Percentiles rank a stretch among this genome's conserved stretches.
These are phyloP conservation scores for Pseudococcus longispinus DNA, from an alignment of 2,888 invertebrate genomes.

Conservation along the genomic window DNA sequence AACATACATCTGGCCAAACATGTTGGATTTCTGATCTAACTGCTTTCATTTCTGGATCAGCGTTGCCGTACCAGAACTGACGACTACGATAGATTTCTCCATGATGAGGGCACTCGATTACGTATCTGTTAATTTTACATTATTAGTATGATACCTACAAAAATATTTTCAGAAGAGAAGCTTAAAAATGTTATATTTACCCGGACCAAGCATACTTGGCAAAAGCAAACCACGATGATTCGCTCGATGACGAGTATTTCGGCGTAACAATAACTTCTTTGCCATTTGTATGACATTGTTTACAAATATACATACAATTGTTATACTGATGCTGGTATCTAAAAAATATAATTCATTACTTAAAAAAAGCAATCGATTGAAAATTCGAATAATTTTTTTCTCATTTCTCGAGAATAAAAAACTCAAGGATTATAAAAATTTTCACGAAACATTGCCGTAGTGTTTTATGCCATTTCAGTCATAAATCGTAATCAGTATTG, in stretches of 20 bases:
- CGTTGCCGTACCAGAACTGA: constrained; percentile 83
- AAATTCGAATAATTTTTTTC: background rate
- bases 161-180: background rate
- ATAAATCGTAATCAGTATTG: background rate
- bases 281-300: constrained; percentile 70
- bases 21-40: constrained; percentile 73
- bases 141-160: background rate
- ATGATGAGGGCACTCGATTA: constrained; percentile 78
- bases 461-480: background rate
- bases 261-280: constrained; percentile 70
- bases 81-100: constrained; percentile 76
- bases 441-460: background rate
- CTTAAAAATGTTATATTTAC: constrained; percentile 62
- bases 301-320: constrained; percentile 73
- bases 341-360: constrained; percentile 11
- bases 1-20: constrained; percentile 72
- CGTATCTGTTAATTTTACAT: constrained; percentile 64
- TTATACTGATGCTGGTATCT: constrained; percentile 79
- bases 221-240: constrained; percentile 72
- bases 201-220: constrained; percentile 81
- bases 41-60: constrained; percentile 73
- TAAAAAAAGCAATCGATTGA: background rate
- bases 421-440: constrained; percentile 48
- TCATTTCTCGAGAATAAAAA: background rate
- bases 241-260: constrained; percentile 64